Percentiles rank a stretch among this genome's conserved stretches.
Evolutionary conservation across 35 echinoderm and acorn worm genomes (phyloP).

Genomic region (Ophiothrix spiculata): DNA sequence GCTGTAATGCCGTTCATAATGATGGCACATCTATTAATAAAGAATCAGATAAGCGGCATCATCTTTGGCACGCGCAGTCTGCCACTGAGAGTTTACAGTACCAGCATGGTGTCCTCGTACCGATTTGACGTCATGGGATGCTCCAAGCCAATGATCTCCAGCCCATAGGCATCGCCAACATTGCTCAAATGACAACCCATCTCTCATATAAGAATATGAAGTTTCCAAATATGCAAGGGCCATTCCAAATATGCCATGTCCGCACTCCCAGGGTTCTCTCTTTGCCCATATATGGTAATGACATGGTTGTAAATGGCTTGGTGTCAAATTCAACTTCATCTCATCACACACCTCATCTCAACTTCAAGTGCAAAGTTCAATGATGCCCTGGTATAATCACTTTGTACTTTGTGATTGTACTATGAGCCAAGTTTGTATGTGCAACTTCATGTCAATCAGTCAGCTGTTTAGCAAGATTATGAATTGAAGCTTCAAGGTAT

Average conservation of each 20-base stretch:
- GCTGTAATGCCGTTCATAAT: too few relatives aligned
- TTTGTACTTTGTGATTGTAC: neutral
- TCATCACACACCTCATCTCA: neutral
- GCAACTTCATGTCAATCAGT: neutral
- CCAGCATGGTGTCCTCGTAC: neutral
- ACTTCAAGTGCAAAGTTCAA: neutral
- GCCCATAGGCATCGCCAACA: conserved; percentile 17
- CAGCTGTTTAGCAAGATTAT: neutral
- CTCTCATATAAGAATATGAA: conserved; percentile 9
- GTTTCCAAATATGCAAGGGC: neutral
- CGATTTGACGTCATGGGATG: conserved; percentile 29
- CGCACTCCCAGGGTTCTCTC: conserved; percentile 5
- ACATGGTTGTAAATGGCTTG: neutral
- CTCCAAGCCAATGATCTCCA: conserved; percentile 9
- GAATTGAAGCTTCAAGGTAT: neutral
- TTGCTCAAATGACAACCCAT: neutral
- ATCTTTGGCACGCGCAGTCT: neutral
- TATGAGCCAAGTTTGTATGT: neutral
- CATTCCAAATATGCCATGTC: conserved; percentile 5
- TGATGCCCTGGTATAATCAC: neutral
- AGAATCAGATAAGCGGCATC: neutral
- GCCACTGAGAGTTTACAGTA: neutral
- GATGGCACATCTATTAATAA: neutral
- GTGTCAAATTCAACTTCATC: neutral
- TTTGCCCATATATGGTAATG: conserved; percentile 7